Base-by-base conservation (phyloP, 2,888 invertebrate genomes). In the Athalia circularis region DNA sequence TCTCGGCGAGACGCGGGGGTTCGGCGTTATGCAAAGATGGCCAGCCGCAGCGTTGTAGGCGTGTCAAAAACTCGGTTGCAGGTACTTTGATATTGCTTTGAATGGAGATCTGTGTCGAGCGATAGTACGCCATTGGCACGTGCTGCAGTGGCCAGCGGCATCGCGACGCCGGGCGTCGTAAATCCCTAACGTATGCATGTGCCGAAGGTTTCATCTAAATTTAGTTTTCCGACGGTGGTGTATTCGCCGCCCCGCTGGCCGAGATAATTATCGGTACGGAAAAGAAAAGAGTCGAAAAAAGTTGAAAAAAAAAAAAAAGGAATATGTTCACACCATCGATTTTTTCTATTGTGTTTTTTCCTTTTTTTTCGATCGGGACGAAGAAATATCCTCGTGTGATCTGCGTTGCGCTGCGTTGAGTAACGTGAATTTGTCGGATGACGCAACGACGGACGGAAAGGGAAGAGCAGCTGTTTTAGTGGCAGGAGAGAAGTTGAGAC, bases 41-140 rank as follows among this genome's bases (percentile, higher is more conserved):
- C 68, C 43, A 68, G 11, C 47, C 11, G 68, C 11, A 43, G 8
- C 29, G 54, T 43, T 54, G 52, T 1, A 72, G 47, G 57, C 72
- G 57, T 57, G 72, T 72, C 57, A 59, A 72, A 52, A 72, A 72
- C 57, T 72, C 59, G 68, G 29, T 54, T 68, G 29, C 29, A 29
- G 68, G 52, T 68, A 68, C 68, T 52, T 54, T 54, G 68, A 79
- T 68, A 87, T 87, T 88, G 86, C 86, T 87, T 86, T 88, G 87
- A 88, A 88, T 87, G 87, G 84, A 88, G 88, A 88, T 88, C 86
- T 85, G 85, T 86, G 88, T 81, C 87, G 84, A 74, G 83, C 83
- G 88, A 88, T 88, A 88, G 82, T 80, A 80, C 13, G 59, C 72
- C 59, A 9, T 57, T 72, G 68, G 68, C 68, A 68, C 68, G 67